These are phyloP conservation scores for Orthonychiurus folsomi DNA, from an alignment of 2,888 invertebrate species.

Conservation along the genomic window DNA sequence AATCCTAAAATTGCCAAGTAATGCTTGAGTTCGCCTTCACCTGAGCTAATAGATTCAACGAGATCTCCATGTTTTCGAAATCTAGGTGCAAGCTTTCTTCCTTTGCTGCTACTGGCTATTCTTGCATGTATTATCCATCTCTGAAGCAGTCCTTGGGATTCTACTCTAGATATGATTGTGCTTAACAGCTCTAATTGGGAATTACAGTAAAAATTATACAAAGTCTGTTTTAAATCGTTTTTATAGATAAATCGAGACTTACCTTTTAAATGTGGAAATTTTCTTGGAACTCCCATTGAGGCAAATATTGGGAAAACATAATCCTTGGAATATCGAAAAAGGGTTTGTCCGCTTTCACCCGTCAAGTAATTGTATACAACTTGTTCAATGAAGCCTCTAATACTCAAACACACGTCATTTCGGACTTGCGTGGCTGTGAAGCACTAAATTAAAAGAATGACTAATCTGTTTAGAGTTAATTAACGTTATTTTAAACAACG, in stretches of 20 bases:
- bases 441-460: no score
- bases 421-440: neutral
- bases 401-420: neutral
- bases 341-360: neutral
- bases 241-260: no score
- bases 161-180: neutral
- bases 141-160: conserved; percentile 1
- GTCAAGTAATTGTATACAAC: neutral
- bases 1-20: neutral
- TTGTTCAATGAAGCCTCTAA: neutral
- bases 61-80: neutral
- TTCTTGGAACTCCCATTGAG: neutral
- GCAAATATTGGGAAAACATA: neutral
- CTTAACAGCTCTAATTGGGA: neutral
- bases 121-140: neutral
- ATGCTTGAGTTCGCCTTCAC: neutral
- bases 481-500: no score
- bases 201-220: no score
- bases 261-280: neutral
- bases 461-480: no score
- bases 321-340: neutral
- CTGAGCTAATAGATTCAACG: neutral
- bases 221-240: no score
- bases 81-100: neutral
- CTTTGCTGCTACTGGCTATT: neutral